These are phyloP conservation scores for Cephonodes hylas DNA, from an alignment of 2,888 invertebrate species.

Conservation along the genomic window DNA sequence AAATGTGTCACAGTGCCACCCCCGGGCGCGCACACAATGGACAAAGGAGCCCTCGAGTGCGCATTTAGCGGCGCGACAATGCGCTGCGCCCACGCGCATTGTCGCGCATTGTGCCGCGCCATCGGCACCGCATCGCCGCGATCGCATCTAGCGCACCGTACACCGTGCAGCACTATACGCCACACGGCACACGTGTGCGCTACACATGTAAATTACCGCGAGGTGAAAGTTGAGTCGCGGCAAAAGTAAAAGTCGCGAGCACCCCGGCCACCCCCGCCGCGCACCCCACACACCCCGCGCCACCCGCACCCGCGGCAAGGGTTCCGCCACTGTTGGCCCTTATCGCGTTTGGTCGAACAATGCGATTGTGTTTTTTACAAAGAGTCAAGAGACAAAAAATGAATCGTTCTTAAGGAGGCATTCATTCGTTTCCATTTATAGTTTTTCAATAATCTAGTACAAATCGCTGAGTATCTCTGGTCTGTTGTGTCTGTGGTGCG, in stretches of 20 bases:
- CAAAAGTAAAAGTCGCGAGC: conserved; percentile 73
- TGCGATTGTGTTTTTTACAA: conserved; percentile 58
- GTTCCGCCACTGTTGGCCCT: conserved; percentile 60
- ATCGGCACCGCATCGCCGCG: conserved; percentile 63
- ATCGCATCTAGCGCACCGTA: conserved; percentile 29
- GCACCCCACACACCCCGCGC: conserved; percentile 46
- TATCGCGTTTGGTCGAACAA: conserved; percentile 54
- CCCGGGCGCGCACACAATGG: conserved; percentile 71
- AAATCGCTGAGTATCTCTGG: conserved; percentile 67
- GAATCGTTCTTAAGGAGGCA: conserved; percentile 45
- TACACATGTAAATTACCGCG: conserved; percentile 68
- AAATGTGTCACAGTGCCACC: conserved; percentile 80
- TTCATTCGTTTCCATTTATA: conserved; percentile 57
- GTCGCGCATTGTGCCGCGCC: conserved; percentile 50
- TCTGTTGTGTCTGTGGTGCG: conserved; percentile 42
- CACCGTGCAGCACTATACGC: background rate
- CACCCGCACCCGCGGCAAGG: conserved; percentile 42
- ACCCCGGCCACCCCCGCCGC: conserved; percentile 56
- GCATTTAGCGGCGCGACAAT: conserved; percentile 62
- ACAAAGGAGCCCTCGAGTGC: conserved; percentile 63
- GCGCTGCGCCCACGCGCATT: conserved; percentile 64
- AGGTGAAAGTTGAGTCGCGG: conserved; percentile 73
- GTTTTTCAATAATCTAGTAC: conserved; percentile 60
- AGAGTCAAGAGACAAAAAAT: conserved; percentile 60
- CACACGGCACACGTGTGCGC: conserved; percentile 37